phyloP scores from a whole-genome alignment of 1,140 invertebrate species.

The Rhopalosiphum maidis region DNA sequence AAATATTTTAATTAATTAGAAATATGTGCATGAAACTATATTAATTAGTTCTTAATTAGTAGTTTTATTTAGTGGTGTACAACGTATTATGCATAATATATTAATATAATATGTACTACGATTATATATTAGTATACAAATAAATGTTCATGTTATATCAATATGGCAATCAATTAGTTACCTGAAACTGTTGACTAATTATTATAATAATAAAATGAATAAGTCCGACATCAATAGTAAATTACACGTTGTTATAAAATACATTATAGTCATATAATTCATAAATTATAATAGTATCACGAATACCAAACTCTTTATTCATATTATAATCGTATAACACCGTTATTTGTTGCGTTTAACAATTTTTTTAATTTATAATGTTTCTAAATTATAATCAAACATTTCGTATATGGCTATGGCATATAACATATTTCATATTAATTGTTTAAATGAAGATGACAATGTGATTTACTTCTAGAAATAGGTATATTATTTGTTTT shows the following conservation, averaged over 20 bases:
- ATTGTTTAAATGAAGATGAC: neutral
- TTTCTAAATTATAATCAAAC: neutral
- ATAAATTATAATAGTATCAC: neutral
- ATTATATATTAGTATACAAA: neutral
- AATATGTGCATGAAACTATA: neutral
- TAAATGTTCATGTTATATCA: neutral
- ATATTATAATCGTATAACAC: neutral
- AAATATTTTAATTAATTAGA: slow-evolving; percentile 1
- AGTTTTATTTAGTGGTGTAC: neutral
- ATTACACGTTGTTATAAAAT: neutral
- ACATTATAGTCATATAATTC: neutral
- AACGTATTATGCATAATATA: neutral
- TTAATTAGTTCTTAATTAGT: neutral
- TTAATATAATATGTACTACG: neutral
- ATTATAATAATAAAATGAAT: neutral
- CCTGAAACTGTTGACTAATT: neutral
- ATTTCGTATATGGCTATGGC: no score
- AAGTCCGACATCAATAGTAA: neutral
- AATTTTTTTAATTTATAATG: neutral
- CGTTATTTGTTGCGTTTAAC: no score
- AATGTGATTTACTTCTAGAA: neutral
- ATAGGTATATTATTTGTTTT: neutral
- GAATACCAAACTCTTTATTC: neutral
- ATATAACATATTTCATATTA: no score
- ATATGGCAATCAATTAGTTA: slow-evolving; percentile 16